Evolutionary conservation across 2,888 invertebrate genomes (phyloP).

Genomic region (Himalopsyche kuldschensis): DNA sequence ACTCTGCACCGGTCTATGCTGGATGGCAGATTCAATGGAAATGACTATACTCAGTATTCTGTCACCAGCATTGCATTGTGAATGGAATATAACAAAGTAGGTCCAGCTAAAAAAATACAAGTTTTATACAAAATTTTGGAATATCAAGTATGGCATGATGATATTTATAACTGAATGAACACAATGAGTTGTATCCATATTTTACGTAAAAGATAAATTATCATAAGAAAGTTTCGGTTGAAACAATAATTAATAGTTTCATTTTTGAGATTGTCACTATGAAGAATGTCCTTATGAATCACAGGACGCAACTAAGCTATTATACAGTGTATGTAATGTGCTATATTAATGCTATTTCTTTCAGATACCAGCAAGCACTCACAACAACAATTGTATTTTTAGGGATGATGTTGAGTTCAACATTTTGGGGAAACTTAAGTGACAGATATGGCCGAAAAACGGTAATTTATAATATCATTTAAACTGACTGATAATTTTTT

Average conservation of each 20-base stretch:
- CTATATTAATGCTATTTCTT: slow-evolving; percentile 30
- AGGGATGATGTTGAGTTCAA: slow-evolving; percentile 96
- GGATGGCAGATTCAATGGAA: slow-evolving; percentile 99
- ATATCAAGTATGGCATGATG: no score
- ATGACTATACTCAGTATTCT: slow-evolving; percentile 95
- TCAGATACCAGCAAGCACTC: slow-evolving; percentile 85
- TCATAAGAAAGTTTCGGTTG: no score
- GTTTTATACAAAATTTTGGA: no score
- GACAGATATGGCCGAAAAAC: slow-evolving; percentile 90
- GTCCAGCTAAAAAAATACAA: slow-evolving; percentile 40
- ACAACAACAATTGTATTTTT: slow-evolving; percentile 92
- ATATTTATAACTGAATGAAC: no score
- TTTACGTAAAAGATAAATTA: no score
- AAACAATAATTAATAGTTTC: no score
- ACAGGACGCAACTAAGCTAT: no score
- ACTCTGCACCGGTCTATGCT: slow-evolving; percentile 81
- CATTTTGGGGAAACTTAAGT: slow-evolving; percentile 94
- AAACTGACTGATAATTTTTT: slow-evolving; percentile 1
- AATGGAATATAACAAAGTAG: slow-evolving; percentile 83
- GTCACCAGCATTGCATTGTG: slow-evolving; percentile 91
- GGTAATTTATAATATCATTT: slow-evolving; percentile 49
- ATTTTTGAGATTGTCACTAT: no score
- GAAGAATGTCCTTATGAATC: no score
- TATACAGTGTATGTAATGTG: not conserved
- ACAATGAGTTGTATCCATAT: no score